phyloP scores from a whole-genome alignment of 2,888 invertebrate genomes.

The Branchellion lobata region DNA sequence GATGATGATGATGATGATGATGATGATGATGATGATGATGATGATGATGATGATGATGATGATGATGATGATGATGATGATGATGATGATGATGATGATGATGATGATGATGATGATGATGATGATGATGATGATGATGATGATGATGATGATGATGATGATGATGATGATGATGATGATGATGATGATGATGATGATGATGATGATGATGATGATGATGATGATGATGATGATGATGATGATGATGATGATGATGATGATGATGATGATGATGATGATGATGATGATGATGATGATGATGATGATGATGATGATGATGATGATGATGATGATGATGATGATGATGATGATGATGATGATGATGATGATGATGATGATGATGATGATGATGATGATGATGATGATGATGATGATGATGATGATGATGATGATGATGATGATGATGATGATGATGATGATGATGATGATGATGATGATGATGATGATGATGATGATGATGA shows the following conservation, averaged over 20 bases:
- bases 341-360: slow-evolving; percentile 48
- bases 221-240: slow-evolving; percentile 40
- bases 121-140: slow-evolving; percentile 36
- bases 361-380: slow-evolving; percentile 47
- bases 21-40: slow-evolving; percentile 33
- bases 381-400: slow-evolving; percentile 47
- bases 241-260: slow-evolving; percentile 35
- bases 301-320: slow-evolving; percentile 42
- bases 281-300: slow-evolving; percentile 41
- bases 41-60: slow-evolving; percentile 20
- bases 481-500: slow-evolving; percentile 47
- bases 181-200: slow-evolving; percentile 18
- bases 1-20: slow-evolving; percentile 33
- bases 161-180: slow-evolving; percentile 4
- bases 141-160: slow-evolving; percentile 21
- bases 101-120: slow-evolving; percentile 27
- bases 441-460: slow-evolving; percentile 49
- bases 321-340: slow-evolving; percentile 35
- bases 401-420: slow-evolving; percentile 48
- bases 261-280: slow-evolving; percentile 42
- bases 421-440: slow-evolving; percentile 48
- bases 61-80: slow-evolving; percentile 8
- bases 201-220: slow-evolving; percentile 37
- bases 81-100: slow-evolving; percentile 33
- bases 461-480: slow-evolving; percentile 49